Percentiles rank a stretch among this genome's conserved stretches.
phyloP scores from a whole-genome alignment of 2,888 invertebrate genomes.

The Epiblema foenella region DNA sequence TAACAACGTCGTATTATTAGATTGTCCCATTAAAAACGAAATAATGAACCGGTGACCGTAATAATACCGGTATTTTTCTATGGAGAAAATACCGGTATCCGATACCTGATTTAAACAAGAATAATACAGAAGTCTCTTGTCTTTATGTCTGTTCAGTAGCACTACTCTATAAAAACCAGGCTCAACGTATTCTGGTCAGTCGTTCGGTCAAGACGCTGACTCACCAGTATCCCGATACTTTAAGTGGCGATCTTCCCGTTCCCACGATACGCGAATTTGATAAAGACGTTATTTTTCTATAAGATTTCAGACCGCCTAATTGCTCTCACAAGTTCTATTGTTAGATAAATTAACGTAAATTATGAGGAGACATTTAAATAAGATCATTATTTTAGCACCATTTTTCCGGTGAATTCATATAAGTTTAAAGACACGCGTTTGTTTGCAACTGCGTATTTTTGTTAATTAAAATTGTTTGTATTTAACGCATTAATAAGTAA shows the following conservation, averaged over 20 bases:
- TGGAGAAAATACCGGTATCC: no score
- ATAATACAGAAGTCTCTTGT: no score
- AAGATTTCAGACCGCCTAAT: constrained; percentile 47
- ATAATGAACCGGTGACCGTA: no score
- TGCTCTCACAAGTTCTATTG: constrained; percentile 29
- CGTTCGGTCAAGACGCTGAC: constrained; percentile 62
- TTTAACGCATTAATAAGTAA: constrained; percentile 34
- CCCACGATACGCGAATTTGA: constrained; percentile 82
- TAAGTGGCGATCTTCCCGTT: constrained; percentile 68
- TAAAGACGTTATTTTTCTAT: constrained; percentile 57
- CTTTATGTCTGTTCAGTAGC: neutral
- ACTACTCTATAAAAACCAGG: constrained; percentile 37
- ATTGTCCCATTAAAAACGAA: no score
- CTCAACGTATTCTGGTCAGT: constrained; percentile 54
- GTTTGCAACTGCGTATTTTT: constrained; percentile 18
- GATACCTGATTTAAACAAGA: no score
- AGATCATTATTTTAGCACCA: constrained; percentile 18
- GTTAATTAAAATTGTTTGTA: constrained; percentile 35
- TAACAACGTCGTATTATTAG: no score
- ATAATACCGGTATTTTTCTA: no score
- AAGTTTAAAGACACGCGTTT: constrained; percentile 8
- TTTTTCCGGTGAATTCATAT: constrained; percentile 8
- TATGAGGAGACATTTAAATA: constrained; percentile 26
- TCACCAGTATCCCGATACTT: constrained; percentile 61
- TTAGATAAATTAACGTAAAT: neutral